Percentiles rank a stretch among this genome's conserved stretches.
phyloP scores from a whole-genome alignment of 2,797 vertebrate genomes.

The Merluccius polli region DNA sequence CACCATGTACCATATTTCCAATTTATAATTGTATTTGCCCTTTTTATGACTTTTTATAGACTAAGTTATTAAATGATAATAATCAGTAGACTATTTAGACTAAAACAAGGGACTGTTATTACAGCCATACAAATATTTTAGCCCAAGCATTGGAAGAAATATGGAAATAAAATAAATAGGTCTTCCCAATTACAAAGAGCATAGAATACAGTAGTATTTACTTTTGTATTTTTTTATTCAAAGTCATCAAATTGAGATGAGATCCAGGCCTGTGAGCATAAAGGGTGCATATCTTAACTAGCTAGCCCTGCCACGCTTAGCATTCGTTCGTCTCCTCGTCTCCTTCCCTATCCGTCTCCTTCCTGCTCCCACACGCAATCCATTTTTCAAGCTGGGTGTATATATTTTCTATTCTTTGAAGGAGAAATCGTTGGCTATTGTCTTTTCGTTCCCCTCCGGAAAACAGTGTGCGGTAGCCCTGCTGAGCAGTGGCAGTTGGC shows the following conservation, averaged over 20 bases:
- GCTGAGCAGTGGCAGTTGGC: constrained; percentile 48
- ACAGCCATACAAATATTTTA: not conserved
- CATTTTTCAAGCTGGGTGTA: constrained; percentile 42
- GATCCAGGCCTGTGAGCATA: not conserved
- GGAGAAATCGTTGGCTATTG: constrained; percentile 24
- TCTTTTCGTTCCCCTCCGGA: constrained; percentile 9
- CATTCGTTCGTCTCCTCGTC: constrained; percentile 27
- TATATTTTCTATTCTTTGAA: constrained; percentile 41
- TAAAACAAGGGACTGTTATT: not conserved
- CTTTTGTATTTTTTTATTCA: not conserved
- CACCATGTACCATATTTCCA: too few species aligned
- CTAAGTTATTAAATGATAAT: not conserved
- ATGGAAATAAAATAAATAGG: too few species aligned
- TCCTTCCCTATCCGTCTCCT: constrained; percentile 6
- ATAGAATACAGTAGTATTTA: not conserved
- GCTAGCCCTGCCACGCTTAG: constrained; percentile 4
- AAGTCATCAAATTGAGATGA: not conserved
- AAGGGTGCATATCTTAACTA: not conserved
- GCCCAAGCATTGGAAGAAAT: too few species aligned
- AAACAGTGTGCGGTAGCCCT: constrained; percentile 38
- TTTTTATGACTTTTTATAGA: too few species aligned
- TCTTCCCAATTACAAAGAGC: not conserved
- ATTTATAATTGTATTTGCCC: too few species aligned
- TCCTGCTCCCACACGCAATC: constrained; percentile 32
- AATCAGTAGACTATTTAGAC: not conserved